Percentiles rank a stretch among this genome's conserved stretches.
These are phyloP conservation scores for Fulmarus glacialis DNA, from an alignment of 2,113 vertebrate species.

Conservation along the genomic window DNA sequence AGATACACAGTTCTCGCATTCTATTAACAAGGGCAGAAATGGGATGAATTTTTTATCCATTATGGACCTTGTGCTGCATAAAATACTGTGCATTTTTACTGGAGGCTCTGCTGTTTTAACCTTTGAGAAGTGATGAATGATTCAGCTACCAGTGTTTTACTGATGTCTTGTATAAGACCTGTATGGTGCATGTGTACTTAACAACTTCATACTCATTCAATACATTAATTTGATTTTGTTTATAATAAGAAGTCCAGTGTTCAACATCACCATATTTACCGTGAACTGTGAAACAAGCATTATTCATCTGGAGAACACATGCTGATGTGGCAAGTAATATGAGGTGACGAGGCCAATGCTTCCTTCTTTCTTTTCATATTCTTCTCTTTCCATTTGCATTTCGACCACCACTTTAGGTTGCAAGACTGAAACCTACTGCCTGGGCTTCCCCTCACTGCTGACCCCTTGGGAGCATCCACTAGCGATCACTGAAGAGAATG, in stretches of 20 bases:
- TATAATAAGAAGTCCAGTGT: not conserved
- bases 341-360: fast-evolving
- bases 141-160: not conserved
- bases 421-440: not conserved
- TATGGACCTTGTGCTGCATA: not conserved
- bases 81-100: conserved; percentile 12
- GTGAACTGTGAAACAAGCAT: not conserved
- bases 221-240: not conserved
- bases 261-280: not conserved
- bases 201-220: not conserved
- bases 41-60: conserved; percentile 17
- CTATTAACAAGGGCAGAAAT: conserved; percentile 24
- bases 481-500: not conserved
- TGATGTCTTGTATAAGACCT: not conserved
- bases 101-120: not conserved
- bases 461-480: not conserved
- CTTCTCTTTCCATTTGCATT: not conserved
- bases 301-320: not conserved
- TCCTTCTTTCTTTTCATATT: not conserved
- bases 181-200: not conserved
- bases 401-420: not conserved
- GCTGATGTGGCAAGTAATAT: not conserved
- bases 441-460: not conserved
- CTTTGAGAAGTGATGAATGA: conserved; percentile 34
- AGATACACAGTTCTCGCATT: not conserved